Evolutionary conservation across 2,888 invertebrate species (phyloP).

Genomic region (Lasiommata megera): DNA sequence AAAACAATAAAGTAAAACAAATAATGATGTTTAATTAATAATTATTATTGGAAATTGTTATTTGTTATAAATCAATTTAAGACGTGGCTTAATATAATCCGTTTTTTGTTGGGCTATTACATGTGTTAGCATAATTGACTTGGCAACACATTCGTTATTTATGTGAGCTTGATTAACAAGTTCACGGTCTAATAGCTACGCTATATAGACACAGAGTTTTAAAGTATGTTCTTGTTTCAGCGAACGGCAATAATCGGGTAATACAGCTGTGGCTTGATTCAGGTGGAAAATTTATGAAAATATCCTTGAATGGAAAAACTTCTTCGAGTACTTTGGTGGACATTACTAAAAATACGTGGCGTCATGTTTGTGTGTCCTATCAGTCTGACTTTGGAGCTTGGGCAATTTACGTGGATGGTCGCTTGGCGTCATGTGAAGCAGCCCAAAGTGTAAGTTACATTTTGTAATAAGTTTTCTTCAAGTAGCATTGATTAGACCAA

Average conservation of each 20-base stretch:
- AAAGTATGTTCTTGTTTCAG: slow-evolving; percentile 52
- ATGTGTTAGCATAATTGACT: neutral
- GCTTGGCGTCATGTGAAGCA: slow-evolving; percentile 64
- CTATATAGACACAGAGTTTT: neutral
- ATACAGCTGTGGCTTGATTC: slow-evolving; percentile 83
- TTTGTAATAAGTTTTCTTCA: neutral
- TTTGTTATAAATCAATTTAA: neutral
- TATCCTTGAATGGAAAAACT: slow-evolving; percentile 74
- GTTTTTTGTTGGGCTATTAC: neutral
- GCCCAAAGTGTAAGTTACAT: slow-evolving; percentile 52
- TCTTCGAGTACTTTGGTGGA: slow-evolving; percentile 71
- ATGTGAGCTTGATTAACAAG: neutral
- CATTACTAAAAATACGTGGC: slow-evolving; percentile 77
- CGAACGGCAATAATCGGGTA: slow-evolving; percentile 68
- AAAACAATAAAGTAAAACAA: too few relatives aligned
- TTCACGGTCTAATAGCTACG: slow-evolving; percentile 1
- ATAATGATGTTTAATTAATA: too few relatives aligned
- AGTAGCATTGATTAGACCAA: too few relatives aligned
- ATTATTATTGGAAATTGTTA: neutral
- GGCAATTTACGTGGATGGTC: slow-evolving; percentile 83
- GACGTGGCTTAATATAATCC: neutral
- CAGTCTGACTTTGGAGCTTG: slow-evolving; percentile 82
- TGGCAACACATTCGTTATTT: neutral
- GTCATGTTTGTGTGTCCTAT: slow-evolving; percentile 85
- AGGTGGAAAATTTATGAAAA: slow-evolving; percentile 75